These are phyloP conservation scores for Zelostemma sp. DNA, from an alignment of 1,140 invertebrate species.

Conservation along the genomic window DNA sequence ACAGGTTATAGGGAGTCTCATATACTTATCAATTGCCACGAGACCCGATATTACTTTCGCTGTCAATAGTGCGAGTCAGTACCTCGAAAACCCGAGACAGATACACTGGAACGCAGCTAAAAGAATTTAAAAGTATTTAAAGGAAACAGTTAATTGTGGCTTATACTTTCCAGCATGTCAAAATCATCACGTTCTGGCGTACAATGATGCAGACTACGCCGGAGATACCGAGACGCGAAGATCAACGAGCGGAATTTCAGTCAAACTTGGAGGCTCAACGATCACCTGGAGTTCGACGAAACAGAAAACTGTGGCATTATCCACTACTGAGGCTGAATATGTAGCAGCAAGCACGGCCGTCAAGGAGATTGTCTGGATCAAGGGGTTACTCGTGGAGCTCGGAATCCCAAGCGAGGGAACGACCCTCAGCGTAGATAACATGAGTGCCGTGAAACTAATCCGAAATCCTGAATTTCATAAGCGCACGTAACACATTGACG, in stretches of 20 bases:
- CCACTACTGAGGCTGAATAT: constrained; percentile 65
- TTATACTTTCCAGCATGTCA: constrained; percentile 23
- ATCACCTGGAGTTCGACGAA: constrained; percentile 57
- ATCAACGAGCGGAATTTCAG: constrained; percentile 52
- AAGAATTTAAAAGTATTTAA: constrained; percentile 14
- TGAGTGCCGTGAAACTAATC: constrained; percentile 58
- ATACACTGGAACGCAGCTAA: constrained; percentile 10
- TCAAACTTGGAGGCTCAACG: constrained; percentile 39
- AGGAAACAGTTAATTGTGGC: constrained; percentile 29
- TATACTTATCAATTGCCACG: constrained; percentile 50
- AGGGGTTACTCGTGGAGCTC: constrained; percentile 29
- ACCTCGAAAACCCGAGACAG: neutral
- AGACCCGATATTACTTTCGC: constrained; percentile 54
- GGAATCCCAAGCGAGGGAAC: neutral
- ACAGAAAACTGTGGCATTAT: constrained; percentile 62
- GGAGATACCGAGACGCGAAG: constrained; percentile 41
- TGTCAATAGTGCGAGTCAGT: constrained; percentile 11
- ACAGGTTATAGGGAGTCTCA: constrained; percentile 42
- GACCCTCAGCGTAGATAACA: constrained; percentile 51
- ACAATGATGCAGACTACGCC: constrained; percentile 54
- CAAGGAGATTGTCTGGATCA: constrained; percentile 59
- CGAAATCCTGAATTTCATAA: constrained; percentile 56
- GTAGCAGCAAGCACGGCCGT: constrained; percentile 53
- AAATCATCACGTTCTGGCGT: constrained; percentile 32
- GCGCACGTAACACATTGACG: constrained; percentile 57